phyloP scores from a whole-genome alignment of 2,797 vertebrate genomes.

The Poecile montanus region DNA sequence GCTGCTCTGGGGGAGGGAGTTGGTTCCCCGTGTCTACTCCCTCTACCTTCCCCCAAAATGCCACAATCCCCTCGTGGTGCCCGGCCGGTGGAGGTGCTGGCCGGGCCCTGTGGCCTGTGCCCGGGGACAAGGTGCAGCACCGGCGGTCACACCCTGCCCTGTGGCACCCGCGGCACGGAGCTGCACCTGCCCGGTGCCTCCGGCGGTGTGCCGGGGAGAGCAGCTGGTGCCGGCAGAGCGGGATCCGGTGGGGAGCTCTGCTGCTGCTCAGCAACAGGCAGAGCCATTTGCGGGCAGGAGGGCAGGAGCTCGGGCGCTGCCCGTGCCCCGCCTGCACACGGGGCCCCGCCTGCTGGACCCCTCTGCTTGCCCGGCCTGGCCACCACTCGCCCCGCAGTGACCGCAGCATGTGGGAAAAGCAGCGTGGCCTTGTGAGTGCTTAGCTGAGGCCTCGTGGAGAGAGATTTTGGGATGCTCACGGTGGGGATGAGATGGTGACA shows the following conservation, averaged over 20 bases:
- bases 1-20: background rate
- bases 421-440: accelerated
- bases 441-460: background rate
- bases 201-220: background rate
- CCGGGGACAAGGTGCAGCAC: conserved; percentile 5
- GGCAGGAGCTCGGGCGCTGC: background rate
- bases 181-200: background rate
- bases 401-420: background rate
- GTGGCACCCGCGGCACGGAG: background rate
- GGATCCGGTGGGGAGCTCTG: background rate
- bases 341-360: background rate
- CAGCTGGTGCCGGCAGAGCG: too few species aligned
- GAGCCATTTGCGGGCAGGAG: background rate
- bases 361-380: background rate
- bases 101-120: accelerated
- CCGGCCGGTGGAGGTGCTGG: accelerated
- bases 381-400: accelerated
- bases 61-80: accelerated
- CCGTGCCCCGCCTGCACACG: background rate
- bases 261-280: background rate
- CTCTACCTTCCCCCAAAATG: background rate
- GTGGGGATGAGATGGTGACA: background rate
- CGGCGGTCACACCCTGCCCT: background rate
- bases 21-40: too few species aligned
- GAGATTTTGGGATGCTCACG: accelerated